Conservation (phyloP, 2,797 vertebrate genomes). For the Tapirus indicus region DNA sequence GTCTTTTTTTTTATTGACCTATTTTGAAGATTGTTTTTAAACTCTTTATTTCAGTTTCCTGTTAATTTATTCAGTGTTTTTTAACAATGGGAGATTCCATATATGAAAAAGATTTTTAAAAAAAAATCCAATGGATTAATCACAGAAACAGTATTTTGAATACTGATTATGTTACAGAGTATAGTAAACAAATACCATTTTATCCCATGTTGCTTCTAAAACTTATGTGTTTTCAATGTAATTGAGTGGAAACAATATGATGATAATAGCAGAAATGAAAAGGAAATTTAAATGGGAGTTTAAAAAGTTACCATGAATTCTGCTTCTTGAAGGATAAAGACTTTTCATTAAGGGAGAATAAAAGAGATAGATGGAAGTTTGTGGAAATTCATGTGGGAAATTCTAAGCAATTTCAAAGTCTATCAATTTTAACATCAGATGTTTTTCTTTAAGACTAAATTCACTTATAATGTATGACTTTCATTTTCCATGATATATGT, state of each 20-base stretch:
- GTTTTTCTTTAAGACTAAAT: neutral
- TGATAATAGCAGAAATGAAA: neutral
- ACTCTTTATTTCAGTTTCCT: neutral
- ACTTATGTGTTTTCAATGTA: neutral
- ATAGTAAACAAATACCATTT: neutral
- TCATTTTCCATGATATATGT: neutral
- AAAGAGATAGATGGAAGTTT: neutral
- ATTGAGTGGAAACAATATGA: neutral
- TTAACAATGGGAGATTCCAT: neutral
- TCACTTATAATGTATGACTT: neutral
- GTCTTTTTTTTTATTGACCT: neutral
- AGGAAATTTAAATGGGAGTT: neutral
- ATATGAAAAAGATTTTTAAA: neutral
- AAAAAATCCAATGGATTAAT: neutral
- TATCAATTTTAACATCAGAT: neutral
- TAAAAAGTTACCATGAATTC: neutral
- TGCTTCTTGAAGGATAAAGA: neutral
- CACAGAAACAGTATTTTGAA: neutral
- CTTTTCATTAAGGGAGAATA: neutral
- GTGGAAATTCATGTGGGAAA: neutral
- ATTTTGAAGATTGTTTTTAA: conserved; percentile 54
- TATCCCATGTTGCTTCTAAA: neutral
- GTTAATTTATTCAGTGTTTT: neutral
- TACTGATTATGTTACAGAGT: neutral
- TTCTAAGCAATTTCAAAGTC: neutral